Percentiles rank a stretch among this genome's conserved stretches.
Conservation (phyloP, 1,140 invertebrate genomes). For the Lethocerus indicus region DNA sequence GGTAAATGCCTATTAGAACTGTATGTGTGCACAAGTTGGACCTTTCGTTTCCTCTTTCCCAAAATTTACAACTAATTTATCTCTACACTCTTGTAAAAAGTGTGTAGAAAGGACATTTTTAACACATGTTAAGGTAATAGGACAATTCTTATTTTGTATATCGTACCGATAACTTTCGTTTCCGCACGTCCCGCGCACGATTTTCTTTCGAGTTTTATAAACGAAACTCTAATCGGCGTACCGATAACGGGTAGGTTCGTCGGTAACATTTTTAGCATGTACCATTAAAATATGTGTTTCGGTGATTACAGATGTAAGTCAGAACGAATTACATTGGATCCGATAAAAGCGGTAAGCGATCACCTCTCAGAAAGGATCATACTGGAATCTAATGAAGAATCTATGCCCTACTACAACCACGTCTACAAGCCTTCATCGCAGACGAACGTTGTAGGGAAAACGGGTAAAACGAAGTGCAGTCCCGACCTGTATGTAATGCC, state of each 20-base stretch:
- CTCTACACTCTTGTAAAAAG: too few relatives aligned
- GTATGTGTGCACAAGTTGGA: not conserved
- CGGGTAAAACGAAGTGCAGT: not conserved
- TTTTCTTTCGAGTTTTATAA: not conserved
- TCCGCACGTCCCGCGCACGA: not conserved
- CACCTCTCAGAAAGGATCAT: constrained; percentile 17
- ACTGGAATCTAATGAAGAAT: constrained; percentile 11
- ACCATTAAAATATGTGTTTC: not conserved
- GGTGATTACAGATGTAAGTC: constrained; percentile 18
- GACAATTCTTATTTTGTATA: not conserved
- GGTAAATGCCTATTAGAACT: not conserved
- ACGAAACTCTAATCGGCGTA: not conserved
- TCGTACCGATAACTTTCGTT: not conserved
- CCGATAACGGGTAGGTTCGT: too few relatives aligned
- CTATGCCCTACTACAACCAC: constrained; percentile 9
- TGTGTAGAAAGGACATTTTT: not conserved
- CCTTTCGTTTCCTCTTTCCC: too few relatives aligned
- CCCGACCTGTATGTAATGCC: not conserved
- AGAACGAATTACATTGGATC: constrained; percentile 16
- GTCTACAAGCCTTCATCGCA: constrained; percentile 5
- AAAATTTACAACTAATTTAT: not conserved
- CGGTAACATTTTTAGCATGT: too few relatives aligned
- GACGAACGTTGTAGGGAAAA: not conserved
- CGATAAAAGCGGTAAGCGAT: constrained; percentile 17
- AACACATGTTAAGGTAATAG: constrained; percentile 14